Percentiles rank a stretch among this genome's conserved stretches.
These are phyloP conservation scores for Drosophila pruinosa DNA, from an alignment of 1,140 invertebrate genomes.

Conservation along the genomic window DNA sequence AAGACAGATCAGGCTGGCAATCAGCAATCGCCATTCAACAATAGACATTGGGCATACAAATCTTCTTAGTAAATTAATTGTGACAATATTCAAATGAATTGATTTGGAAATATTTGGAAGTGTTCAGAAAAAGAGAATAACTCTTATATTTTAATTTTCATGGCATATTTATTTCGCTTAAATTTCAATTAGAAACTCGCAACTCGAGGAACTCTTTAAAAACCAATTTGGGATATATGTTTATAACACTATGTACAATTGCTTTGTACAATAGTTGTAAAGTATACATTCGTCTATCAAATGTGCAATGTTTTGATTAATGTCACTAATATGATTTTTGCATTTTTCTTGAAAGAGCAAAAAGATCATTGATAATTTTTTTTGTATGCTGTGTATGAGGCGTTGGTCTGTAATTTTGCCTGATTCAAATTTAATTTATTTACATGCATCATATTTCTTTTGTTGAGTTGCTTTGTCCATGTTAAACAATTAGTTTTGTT, in stretches of 20 bases:
- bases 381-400: constrained; percentile 17
- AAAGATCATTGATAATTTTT: constrained; percentile 31
- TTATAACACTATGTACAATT: no score
- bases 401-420: constrained; percentile 24
- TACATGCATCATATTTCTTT: constrained; percentile 77
- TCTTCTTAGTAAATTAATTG: constrained; percentile 78
- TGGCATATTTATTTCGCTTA: not conserved
- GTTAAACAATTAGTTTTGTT: constrained; percentile 78
- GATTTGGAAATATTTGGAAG: constrained; percentile 79
- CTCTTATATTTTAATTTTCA: no score
- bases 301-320: constrained; percentile 19
- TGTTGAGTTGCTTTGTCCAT: constrained; percentile 59
- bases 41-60: constrained; percentile 26
- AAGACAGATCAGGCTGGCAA: constrained; percentile 1
- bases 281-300: constrained; percentile 5
- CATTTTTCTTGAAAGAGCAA: constrained; percentile 42
- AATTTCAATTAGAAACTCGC: constrained; percentile 6
- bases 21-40: not conserved
- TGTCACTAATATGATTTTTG: constrained; percentile 39
- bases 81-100: constrained; percentile 81
- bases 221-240: no score
- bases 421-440: constrained; percentile 72
- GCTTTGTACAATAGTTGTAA: no score
- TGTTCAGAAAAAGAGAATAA: no score
- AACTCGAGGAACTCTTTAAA: no score